Evolutionary conservation across 2,888 invertebrate species (phyloP), one percentile per base, ranked within the genome.

Genomic region (Cephus spinipes): DNA sequence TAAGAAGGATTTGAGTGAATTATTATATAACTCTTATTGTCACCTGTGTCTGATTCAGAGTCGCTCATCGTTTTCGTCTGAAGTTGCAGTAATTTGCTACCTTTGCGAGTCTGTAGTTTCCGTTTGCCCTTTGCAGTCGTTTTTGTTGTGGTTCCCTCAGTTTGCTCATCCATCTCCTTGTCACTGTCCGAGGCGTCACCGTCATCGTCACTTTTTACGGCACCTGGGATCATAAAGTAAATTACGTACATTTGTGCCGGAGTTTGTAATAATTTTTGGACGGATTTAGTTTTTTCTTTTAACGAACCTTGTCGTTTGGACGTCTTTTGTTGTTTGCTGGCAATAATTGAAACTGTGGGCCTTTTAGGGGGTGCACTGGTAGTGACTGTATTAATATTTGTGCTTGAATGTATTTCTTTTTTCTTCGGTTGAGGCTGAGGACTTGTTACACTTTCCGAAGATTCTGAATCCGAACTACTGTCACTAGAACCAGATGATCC

Each of bases 381-480:
- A 68, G 85, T 77, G 31, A 84, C 81, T 2, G 84, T 77, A 76
- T 81, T 83, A 23, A 55, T 55, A 23, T 55, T 55, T 55, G 55
- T 55, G 55, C 55, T 55, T 23, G 85, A 85, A 74, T 88, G 91
- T 79, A 86, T 85, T 32, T 88, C 89, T 82, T 90, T 92, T 81
- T 89, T 92, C 82, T 87, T 90, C 68, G 81, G 85, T 76, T 82
- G 88, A 77, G 82, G 92, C 83, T 90, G 92, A 0, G 93, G 92
- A 87, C 92, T 93, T 4, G 92, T 92, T 15, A 92, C 92, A 80
- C 93, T 93, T 75, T 92, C 91, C 0, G 95, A 95, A 0, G 96
- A 95, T 82, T 96, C 96, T 0, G 95, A 94, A 83, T 96, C 96
- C 0, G 94, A 94, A 85, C 95, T 95, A 69, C 88, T 86, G 80